Base-by-base conservation (phyloP, 2,888 invertebrate genomes). In the Agrotis ipsilon region DNA sequence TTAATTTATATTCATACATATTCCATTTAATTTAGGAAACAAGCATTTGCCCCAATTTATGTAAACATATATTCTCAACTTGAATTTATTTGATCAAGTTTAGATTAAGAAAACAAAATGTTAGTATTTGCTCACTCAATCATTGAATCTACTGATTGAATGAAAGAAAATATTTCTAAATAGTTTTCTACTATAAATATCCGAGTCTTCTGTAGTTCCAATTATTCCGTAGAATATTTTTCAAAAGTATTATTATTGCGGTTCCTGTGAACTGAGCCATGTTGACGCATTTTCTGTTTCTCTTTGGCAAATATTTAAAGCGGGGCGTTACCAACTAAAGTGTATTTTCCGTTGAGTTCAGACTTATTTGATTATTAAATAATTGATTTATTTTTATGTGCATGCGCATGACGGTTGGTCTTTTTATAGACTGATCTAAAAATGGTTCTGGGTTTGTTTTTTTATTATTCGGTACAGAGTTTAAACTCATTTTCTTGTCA, bases 61-160 rank as follows among this genome's bases (percentile, higher is more conserved):
- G 52, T 70, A 14, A 69, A 72, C 67, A 64, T 71, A 55, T 64
- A 71, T 63, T 78, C 52, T 72, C 24, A 63, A 70, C 63, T 82
- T 72, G 72, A 72, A 82, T 78, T 70, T 69, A 80, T 68, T 72
- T 77, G 54, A 82, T 80, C 71, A 77, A 73, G 48, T 70, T 72
- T 39, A 78, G 32, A 66, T 14, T 61, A 51, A 54, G n/a, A 70
- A 54, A 58, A 19, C 24, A 58, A 49, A 59, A 68, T 57, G n/a
- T 27, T 61, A 54, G 51, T 79, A 66, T 51, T 74, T 79, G 71
- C 73, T 76, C 70, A 75, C 49, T 51, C 64, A 74, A 65, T 39
- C 55, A 63, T 54, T 70, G 46, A 68, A 60, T 61, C 52, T 67
- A 69, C 54, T 63, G 65, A 46, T 65, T 57, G 32, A 60, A 68